phyloP scores from a whole-genome alignment of 1,140 invertebrate genomes.

The Sarcophaga bullata region DNA sequence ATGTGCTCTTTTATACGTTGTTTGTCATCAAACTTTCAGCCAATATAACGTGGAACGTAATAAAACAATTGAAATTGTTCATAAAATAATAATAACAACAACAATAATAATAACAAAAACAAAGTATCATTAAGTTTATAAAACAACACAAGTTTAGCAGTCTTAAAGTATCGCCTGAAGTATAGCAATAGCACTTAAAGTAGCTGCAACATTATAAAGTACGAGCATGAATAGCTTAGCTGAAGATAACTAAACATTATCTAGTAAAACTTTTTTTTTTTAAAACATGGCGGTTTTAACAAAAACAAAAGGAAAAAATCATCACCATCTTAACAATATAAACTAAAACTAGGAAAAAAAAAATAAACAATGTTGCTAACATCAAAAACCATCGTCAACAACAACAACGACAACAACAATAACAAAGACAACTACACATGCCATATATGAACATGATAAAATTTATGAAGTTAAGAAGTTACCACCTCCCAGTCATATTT shows the following conservation, averaged over 20 bases:
- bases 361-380: background rate
- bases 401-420: background rate
- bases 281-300: background rate
- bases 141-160: no score
- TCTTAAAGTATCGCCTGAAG: background rate
- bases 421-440: background rate
- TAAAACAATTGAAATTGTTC: background rate
- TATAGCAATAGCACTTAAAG: background rate
- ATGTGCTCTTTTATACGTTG: no score
- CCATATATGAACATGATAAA: background rate
- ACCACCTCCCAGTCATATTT: background rate
- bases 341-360: no score
- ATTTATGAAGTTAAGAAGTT: background rate
- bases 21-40: no score
- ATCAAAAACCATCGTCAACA: background rate
- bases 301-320: background rate
- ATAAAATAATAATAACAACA: background rate
- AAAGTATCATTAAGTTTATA: slow-evolving; percentile 24
- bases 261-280: slow-evolving; percentile 1
- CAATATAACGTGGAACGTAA: background rate
- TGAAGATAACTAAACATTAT: background rate
- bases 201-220: background rate
- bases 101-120: no score
- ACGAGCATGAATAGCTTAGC: background rate
- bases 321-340: background rate